Evolutionary conservation across 2,113 vertebrate genomes (phyloP).

Genomic region (Gasterosteus aculeatus): DNA sequence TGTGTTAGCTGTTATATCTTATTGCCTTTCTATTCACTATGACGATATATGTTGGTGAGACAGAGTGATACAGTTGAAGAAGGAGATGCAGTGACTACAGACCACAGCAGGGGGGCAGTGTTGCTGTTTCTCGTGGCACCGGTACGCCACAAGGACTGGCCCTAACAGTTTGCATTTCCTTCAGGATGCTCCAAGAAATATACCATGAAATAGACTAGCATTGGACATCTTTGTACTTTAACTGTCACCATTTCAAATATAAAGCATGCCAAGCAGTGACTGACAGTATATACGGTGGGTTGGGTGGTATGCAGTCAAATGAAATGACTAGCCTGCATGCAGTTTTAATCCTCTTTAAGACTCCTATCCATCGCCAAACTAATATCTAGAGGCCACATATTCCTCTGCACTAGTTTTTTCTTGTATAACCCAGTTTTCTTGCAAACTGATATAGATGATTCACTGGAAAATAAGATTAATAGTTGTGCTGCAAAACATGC

Average conservation of each 20-base stretch:
- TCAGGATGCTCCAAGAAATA: slow-evolving; percentile 74
- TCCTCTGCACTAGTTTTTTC: slow-evolving; percentile 58
- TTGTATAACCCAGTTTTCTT: slow-evolving; percentile 61
- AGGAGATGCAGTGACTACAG: slow-evolving; percentile 60
- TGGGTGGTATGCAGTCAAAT: slow-evolving; percentile 71
- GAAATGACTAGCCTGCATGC: slow-evolving; percentile 76
- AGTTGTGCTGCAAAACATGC: slow-evolving; percentile 72
- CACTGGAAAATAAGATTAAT: slow-evolving; percentile 82
- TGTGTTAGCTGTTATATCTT: background rate
- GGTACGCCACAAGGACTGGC: slow-evolving; percentile 52
- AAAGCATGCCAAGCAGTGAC: slow-evolving; percentile 72
- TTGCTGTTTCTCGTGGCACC: slow-evolving; percentile 61
- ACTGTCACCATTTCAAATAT: slow-evolving; percentile 81
- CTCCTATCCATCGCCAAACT: slow-evolving; percentile 78
- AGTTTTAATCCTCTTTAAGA: slow-evolving; percentile 82
- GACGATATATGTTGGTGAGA: background rate
- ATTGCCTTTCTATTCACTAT: background rate
- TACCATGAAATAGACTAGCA: slow-evolving; percentile 81
- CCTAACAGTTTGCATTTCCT: slow-evolving; percentile 71
- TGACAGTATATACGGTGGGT: slow-evolving; percentile 72
- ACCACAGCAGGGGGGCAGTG: slow-evolving; percentile 75
- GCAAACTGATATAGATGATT: slow-evolving; percentile 74
- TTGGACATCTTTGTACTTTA: slow-evolving; percentile 82
- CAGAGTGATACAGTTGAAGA: background rate
- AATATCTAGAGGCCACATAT: slow-evolving; percentile 77